These are phyloP conservation scores for Acrobasis consociella DNA, from an alignment of 2,888 invertebrate genomes.

Conservation along the genomic window DNA sequence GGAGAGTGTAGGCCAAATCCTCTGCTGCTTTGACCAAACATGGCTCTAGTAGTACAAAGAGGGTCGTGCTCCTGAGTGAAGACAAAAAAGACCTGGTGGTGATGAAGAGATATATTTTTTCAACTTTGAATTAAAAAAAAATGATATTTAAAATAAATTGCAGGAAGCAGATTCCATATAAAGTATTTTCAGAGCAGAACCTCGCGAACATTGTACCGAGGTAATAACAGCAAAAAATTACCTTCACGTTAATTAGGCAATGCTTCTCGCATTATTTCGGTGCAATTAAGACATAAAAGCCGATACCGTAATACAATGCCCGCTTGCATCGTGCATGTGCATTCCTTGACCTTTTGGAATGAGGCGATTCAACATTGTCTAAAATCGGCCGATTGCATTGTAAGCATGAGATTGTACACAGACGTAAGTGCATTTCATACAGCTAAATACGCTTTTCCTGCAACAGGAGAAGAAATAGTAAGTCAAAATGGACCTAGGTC, in stretches of 20 bases:
- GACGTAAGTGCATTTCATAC: no score
- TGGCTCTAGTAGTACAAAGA: no score
- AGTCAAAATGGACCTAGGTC: no score
- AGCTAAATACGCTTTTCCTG: no score
- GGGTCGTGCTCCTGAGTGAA: no score
- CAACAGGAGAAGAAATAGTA: no score
- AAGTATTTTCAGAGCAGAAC: neutral
- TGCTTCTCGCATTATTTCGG: slow-evolving; percentile 3
- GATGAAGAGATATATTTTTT: no score
- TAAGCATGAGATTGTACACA: neutral
- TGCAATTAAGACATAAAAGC: slow-evolving; percentile 19
- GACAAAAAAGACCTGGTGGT: no score
- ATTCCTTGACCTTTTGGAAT: slow-evolving; percentile 20
- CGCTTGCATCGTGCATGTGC: slow-evolving; percentile 10
- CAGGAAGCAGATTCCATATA: neutral
- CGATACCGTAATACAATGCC: slow-evolving; percentile 9
- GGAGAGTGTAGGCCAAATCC: no score
- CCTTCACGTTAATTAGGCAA: slow-evolving; percentile 16
- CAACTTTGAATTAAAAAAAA: neutral
- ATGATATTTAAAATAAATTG: neutral
- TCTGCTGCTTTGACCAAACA: no score
- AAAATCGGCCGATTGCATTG: slow-evolving; percentile 4
- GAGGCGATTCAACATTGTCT: slow-evolving; percentile 20
- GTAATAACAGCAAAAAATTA: neutral
- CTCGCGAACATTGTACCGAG: neutral